Base-by-base conservation (phyloP, 2,113 vertebrate species). In the Pangasianodon gigas region DNA sequence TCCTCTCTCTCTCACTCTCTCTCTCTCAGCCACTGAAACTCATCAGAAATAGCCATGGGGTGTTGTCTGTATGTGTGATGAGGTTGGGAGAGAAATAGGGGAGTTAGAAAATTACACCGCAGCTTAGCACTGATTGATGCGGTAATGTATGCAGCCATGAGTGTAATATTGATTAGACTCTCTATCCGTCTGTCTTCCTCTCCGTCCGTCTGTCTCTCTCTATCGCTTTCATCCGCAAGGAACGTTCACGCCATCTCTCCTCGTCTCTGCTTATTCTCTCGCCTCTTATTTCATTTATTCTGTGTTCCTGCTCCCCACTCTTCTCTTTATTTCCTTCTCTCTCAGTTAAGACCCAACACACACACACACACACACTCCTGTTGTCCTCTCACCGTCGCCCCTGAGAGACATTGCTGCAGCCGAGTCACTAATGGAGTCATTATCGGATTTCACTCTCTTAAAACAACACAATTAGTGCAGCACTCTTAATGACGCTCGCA, bases 21-120 rank as follows among this genome's bases (percentile, higher is more conserved):
- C 92, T 90, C 93, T 94, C 92, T 92, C 92, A 91, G 87, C 92
- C 92, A 92, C 93, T 92, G 94, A 95, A 95, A 96, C 95, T 96
- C 95, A 96, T 96, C 95, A 95, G 94, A 96, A 96, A 96, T 95
- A 95, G 96, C 96, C 96, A 95, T 95, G 93, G 96, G 96, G 95
- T 95, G 95, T 95, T 81, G 79, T 54, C 79, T 96, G 96, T 96
- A 94, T 96, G 93, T 94, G 93, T 95, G 95, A 96, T 96, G 95
- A 95, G 94, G 94, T 94, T 90, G 92, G 89, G 93, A 95, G 94
- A 95, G 95, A 95, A 96, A 96, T 95, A 52, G 84, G 91, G 93
- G 95, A 95, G 94, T 95, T 95, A 94, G 94, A 95, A 96, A 95
- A 96, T 95, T 95, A 96, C 95, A 95, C 95, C 93, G 93, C 93